These are phyloP conservation scores for Alviniconcha marisindica DNA, from an alignment of 1,140 invertebrate species.

Conservation along the genomic window DNA sequence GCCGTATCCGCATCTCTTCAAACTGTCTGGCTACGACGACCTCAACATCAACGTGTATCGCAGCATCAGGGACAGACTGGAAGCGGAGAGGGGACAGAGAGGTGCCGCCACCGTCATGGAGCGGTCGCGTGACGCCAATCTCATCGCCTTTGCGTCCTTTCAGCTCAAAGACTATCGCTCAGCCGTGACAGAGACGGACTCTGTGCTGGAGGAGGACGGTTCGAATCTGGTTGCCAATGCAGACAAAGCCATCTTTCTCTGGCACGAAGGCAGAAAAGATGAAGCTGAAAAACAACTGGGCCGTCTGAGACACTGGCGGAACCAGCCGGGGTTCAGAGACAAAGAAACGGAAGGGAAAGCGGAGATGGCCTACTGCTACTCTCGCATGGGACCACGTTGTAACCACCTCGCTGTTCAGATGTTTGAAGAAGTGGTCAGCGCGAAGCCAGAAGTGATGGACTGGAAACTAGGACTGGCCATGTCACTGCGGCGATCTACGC, in stretches of 20 bases:
- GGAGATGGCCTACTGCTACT: conserved; percentile 1
- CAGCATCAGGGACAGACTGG: background rate
- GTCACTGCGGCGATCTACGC: background rate
- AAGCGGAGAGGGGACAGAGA: background rate
- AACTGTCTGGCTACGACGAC: background rate
- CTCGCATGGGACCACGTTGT: background rate
- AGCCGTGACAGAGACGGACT: background rate
- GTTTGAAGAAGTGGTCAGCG: background rate
- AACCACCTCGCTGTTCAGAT: background rate
- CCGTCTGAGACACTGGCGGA: background rate
- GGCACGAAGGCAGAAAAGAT: background rate
- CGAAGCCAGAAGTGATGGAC: background rate
- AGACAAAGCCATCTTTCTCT: background rate
- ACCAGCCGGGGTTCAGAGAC: background rate
- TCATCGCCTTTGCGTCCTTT: background rate
- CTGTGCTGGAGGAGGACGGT: background rate
- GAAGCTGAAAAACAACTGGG: background rate
- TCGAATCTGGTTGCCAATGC: background rate
- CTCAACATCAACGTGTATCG: background rate
- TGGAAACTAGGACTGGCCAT: conserved; percentile 10
- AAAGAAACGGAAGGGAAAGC: background rate
- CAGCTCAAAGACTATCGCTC: background rate
- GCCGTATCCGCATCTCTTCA: background rate
- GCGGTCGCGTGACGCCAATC: background rate
- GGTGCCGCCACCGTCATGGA: background rate